A percentile compares a stretch with the other conserved stretches of the same genome.
These are phyloP conservation scores for Prostheceraeus crozeri DNA, from an alignment of 2,888 invertebrate genomes.

Conservation along the genomic window DNA sequence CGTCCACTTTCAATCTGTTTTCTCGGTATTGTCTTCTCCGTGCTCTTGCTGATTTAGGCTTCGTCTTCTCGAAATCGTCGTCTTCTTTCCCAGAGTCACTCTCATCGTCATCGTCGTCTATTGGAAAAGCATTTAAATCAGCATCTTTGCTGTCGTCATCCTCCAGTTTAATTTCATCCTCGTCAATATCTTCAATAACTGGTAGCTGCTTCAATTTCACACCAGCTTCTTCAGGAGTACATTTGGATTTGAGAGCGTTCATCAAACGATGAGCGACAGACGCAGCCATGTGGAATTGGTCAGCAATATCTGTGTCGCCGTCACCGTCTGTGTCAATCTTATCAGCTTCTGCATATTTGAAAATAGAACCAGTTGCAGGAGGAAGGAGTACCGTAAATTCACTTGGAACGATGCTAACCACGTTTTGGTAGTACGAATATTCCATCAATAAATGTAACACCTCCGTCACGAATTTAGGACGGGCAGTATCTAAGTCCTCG, in stretches of 20 bases:
- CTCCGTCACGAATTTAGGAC: conserved; percentile 32
- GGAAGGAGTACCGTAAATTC: conserved; percentile 6
- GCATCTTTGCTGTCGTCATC: not conserved
- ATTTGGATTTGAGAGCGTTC: conserved; percentile 76
- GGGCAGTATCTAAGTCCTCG: conserved; percentile 42
- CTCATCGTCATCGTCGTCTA: conserved; percentile 14
- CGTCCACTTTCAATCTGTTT: conserved; percentile 87
- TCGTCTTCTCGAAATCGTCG: not conserved
- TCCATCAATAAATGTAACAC: conserved; percentile 29
- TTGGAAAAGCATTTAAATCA: not conserved
- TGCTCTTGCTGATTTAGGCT: not conserved
- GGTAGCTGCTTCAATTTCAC: conserved; percentile 78
- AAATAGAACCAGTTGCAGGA: not conserved
- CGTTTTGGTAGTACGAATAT: conserved; percentile 37
- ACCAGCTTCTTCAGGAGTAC: conserved; percentile 78
- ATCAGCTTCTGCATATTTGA: conserved; percentile 17
- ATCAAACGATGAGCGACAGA: conserved; percentile 71
- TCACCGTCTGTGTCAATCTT: not conserved
- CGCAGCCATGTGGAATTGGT: conserved; percentile 36
- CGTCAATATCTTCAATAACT: conserved; percentile 20
- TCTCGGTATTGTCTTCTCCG: conserved; percentile 48
- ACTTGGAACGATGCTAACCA: conserved; percentile 49
- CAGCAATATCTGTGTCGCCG: not conserved
- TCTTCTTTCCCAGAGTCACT: not conserved
- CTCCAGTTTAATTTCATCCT: conserved; percentile 27